Evolutionary conservation across 2,113 vertebrate genomes (phyloP).

Genomic region (Cryptomyrus ogoouensis): DNA sequence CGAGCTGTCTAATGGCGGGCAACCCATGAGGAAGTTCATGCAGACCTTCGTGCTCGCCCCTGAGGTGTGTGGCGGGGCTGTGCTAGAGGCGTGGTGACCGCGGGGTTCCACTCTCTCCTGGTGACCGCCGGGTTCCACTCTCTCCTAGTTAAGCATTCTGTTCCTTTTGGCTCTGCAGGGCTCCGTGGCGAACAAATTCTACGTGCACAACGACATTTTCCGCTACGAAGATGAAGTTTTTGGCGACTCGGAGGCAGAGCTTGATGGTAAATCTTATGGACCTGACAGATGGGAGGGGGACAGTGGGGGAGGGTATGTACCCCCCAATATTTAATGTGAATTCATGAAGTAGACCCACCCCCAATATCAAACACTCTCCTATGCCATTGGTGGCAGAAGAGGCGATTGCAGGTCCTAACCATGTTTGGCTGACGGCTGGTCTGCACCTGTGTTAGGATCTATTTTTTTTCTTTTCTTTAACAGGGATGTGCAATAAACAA

Average conservation of each 20-base stretch:
- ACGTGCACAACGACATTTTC: constrained; percentile 98
- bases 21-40: constrained; percentile 97
- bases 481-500: no score
- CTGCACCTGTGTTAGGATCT: neutral
- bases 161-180: constrained; percentile 58
- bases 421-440: neutral
- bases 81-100: neutral
- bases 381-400: neutral
- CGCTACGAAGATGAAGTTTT: constrained; percentile 97
- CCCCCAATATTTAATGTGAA: neutral
- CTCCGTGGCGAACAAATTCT: constrained; percentile 97
- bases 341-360: neutral
- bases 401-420: neutral
- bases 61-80: constrained; percentile 64
- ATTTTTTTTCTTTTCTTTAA: neutral
- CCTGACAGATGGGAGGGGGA: neutral
- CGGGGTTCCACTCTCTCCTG: neutral
- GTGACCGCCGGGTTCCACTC: no score
- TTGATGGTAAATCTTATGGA: constrained; percentile 74
- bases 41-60: constrained; percentile 96
- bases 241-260: constrained; percentile 92
- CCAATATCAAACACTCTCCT: neutral
- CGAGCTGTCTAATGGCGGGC: constrained; percentile 89
- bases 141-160: neutral
- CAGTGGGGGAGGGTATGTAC: neutral